Evolutionary conservation across 1,140 invertebrate genomes (phyloP).

Genomic region (Mya arenaria): DNA sequence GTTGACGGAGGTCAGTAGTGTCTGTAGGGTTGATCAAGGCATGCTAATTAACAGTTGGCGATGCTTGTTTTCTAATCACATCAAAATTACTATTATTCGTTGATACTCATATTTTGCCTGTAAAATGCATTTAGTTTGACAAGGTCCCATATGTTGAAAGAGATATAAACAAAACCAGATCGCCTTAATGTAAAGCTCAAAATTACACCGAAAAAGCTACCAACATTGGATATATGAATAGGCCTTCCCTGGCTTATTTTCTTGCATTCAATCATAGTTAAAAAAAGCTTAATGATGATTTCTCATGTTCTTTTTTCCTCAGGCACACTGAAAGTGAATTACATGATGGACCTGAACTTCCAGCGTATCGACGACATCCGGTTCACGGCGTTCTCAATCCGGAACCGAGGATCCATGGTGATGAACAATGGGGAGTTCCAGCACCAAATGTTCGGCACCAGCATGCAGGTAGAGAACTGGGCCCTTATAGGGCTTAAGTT

Average conservation of each 20-base stretch:
- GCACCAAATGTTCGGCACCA: constrained; percentile 60
- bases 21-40: no score
- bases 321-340: constrained; percentile 68
- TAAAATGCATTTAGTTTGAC: no score
- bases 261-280: not conserved
- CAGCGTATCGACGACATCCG: constrained; percentile 63
- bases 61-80: no score
- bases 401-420: constrained; percentile 66
- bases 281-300: no score
- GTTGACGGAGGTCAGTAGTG: constrained; percentile 71
- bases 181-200: no score
- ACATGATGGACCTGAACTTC: constrained; percentile 67
- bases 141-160: no score
- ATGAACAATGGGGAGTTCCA: constrained; percentile 62
- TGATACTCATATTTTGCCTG: no score
- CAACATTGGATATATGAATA: not conserved
- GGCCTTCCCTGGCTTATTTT: not conserved
- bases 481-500: no score
- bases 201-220: not conserved
- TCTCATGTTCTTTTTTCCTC: constrained; percentile 38
- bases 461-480: constrained; percentile 28
- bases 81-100: no score
- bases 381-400: constrained; percentile 67
- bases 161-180: no score
- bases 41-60: no score